These are phyloP conservation scores for Lysandra coridon DNA, from an alignment of 2,888 invertebrate genomes.

Conservation along the genomic window DNA sequence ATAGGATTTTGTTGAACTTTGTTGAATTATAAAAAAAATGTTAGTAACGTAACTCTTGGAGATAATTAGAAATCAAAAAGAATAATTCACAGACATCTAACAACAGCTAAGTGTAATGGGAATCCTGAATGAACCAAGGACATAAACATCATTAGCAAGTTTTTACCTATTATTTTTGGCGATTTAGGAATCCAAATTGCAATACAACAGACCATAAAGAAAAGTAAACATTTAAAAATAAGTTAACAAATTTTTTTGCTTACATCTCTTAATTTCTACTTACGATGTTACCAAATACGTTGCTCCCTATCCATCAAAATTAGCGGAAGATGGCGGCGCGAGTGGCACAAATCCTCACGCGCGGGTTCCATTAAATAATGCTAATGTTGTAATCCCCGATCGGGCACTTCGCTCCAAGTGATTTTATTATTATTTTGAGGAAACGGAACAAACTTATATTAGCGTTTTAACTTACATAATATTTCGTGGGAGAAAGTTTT, in stretches of 20 bases:
- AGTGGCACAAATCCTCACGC: conserved; percentile 74
- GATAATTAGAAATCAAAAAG: not conserved
- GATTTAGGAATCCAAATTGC: not conserved
- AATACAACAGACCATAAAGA: not conserved
- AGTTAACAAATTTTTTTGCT: not conserved
- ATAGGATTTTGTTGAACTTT: not conserved
- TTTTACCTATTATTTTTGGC: not conserved
- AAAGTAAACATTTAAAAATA: not conserved
- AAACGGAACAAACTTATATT: conserved; percentile 37
- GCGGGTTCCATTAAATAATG: conserved; percentile 77
- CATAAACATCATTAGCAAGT: not conserved
- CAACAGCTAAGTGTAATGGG: not conserved
- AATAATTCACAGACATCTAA: not conserved
- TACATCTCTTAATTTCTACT: not conserved
- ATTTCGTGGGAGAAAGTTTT: not conserved
- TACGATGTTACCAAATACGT: not conserved
- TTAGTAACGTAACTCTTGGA: not conserved
- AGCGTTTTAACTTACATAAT: not conserved
- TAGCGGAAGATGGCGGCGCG: conserved; percentile 49
- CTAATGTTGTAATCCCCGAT: conserved; percentile 78
- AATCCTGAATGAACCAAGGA: not conserved
- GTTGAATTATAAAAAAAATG: not conserved
- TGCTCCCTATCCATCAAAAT: conserved; percentile 56
- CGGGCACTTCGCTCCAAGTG: conserved; percentile 62
- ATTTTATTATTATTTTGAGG: conserved; percentile 38